Base-by-base conservation (phyloP, 64 coral and sea anemone species). In the Dendronephthya gigantea region DNA sequence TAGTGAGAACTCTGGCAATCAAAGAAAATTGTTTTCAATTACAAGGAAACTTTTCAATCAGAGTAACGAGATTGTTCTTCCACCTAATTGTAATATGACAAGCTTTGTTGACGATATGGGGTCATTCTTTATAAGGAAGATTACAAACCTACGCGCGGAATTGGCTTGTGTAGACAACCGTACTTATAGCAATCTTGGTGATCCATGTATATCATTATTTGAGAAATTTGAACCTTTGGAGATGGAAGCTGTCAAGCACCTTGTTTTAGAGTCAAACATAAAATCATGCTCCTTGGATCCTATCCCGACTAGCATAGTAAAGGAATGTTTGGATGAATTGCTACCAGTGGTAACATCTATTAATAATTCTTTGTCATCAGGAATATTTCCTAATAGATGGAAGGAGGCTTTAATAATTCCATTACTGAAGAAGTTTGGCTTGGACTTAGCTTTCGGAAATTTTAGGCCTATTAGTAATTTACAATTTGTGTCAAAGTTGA, bases 81-180 rank as follows among this genome's bases (percentile, higher is more conserved):
- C 86, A 36, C 27, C 68, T 22, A 22, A 79, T 40, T 35, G 37
- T 13, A 40, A 87, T 23, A 0, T 23, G 48, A 87, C 40, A 43
- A 88, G 36, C 4, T 39, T 88, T 74, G 86, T 40, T 13, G 72
- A 88, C 48, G 86, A 88, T 40, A 74, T 88, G 45, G 86, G 86
- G 31, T 28, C 22, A 19, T 88, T 88, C 47, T 88, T 88, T 88
- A 65, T 88, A 45, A 88, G 72, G 31, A 88, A 82, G 43, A 88
- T 88, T 65, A 47, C 69, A 11, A 30, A 81, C 47, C 68, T 88
- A 74, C 47, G 47, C 28, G 22, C 40, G 33, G 48, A 82, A 50
- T 82, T 88, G 47, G 41, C 41, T 45, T 45, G 41, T 45, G 41
- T 45, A 45, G 86, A 88, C 41, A 0, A 87, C 4, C 29, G 58